Conservation (phyloP, 2,888 invertebrate species). For the Thymelicus lineola region DNA sequence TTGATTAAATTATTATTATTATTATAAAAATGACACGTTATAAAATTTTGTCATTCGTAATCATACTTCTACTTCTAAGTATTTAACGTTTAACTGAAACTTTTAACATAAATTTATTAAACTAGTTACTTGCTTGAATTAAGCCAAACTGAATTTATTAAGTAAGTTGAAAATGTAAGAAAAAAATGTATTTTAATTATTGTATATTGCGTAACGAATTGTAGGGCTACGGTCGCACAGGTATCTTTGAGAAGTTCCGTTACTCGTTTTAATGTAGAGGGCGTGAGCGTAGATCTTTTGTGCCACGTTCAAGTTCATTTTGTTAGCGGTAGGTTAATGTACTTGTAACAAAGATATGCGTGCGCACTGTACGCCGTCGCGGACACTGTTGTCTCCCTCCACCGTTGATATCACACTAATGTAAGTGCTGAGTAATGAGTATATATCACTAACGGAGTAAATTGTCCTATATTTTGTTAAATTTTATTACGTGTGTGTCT, state of each 20-base stretch:
- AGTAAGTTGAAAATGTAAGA: slow-evolving; percentile 84
- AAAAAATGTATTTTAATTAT: slow-evolving; percentile 84
- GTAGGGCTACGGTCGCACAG: slow-evolving; percentile 56
- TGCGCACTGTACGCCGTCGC: slow-evolving; percentile 51
- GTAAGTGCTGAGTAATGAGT: slow-evolving; percentile 71
- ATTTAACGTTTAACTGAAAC: slow-evolving; percentile 83
- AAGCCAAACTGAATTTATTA: slow-evolving; percentile 86
- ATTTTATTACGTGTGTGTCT: slow-evolving; percentile 78
- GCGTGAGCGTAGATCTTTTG: slow-evolving; percentile 41
- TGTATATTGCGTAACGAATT: slow-evolving; percentile 74
- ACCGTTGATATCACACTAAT: slow-evolving; percentile 65
- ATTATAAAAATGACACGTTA: slow-evolving; percentile 81
- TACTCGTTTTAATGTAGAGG: slow-evolving; percentile 50
- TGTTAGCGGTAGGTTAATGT: slow-evolving; percentile 45
- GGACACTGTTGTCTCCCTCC: slow-evolving; percentile 78
- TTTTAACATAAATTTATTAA: slow-evolving; percentile 84
- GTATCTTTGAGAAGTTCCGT: slow-evolving; percentile 51
- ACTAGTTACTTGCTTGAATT: slow-evolving; percentile 85
- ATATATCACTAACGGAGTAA: slow-evolving; percentile 76
- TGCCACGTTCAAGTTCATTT: slow-evolving; percentile 46
- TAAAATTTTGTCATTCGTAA: slow-evolving; percentile 85
- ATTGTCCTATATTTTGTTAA: slow-evolving; percentile 83
- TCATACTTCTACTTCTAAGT: slow-evolving; percentile 85
- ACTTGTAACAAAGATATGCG: slow-evolving; percentile 46
- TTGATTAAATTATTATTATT: slow-evolving; percentile 85